Evolutionary conservation across 2,888 invertebrate genomes (phyloP).

Genomic region (Anorthoa munda): DNA sequence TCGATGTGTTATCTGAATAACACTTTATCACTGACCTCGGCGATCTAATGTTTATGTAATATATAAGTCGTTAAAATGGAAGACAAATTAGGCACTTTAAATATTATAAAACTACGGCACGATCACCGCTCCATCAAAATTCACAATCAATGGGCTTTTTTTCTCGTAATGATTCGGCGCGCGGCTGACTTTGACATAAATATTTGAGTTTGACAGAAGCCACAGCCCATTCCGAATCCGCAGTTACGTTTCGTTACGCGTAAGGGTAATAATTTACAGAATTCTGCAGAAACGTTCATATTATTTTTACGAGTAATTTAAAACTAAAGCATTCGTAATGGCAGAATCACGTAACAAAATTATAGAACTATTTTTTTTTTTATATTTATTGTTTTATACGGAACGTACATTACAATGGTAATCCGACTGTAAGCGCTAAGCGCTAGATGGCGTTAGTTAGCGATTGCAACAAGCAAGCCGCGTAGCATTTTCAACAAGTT

Average conservation of each 20-base stretch:
- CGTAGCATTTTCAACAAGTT: background rate
- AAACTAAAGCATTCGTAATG: background rate
- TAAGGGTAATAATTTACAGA: background rate
- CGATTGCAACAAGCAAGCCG: background rate
- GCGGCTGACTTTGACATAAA: conserved; percentile 10
- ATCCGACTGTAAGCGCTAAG: background rate
- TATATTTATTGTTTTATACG: too few species aligned
- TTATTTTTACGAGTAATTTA: too few species aligned
- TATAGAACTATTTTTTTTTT: background rate
- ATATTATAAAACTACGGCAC: background rate
- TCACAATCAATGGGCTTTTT: background rate
- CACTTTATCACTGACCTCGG: conserved; percentile 37
- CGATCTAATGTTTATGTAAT: conserved; percentile 3
- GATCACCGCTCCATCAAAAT: background rate
- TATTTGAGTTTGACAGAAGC: conserved; percentile 10
- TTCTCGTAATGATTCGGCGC: background rate
- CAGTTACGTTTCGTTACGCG: conserved; percentile 33
- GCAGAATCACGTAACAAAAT: background rate
- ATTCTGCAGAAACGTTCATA: background rate
- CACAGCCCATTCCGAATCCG: background rate
- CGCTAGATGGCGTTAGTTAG: conserved; percentile 33
- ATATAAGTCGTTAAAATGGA: conserved; percentile 18
- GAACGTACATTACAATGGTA: background rate
- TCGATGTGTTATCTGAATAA: conserved; percentile 40
- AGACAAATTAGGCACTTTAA: conserved; percentile 36